Evolutionary conservation across 64 coral and sea anemone species (phyloP).

Genomic region (Stylophora pistillata): DNA sequence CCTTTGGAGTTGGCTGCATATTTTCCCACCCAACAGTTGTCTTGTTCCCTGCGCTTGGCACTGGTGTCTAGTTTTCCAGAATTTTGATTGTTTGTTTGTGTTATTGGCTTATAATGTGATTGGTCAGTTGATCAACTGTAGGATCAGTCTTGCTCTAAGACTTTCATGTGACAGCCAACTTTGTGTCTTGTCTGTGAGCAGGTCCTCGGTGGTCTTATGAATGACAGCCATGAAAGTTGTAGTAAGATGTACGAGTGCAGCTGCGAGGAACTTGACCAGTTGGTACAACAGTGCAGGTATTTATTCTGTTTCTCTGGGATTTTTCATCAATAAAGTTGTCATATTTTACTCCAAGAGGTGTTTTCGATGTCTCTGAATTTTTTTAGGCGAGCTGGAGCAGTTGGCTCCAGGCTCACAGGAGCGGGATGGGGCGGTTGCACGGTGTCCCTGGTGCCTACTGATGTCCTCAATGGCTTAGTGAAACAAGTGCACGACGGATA

Average conservation of each 20-base stretch:
- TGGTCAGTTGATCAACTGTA: background rate
- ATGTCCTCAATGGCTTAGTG: constrained; percentile 68
- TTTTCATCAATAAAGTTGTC: too few species aligned
- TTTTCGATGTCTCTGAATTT: background rate
- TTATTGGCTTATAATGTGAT: background rate
- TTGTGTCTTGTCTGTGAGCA: constrained; percentile 8
- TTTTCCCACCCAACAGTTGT: too few species aligned
- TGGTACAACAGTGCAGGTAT: constrained; percentile 69
- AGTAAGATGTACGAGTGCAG: constrained; percentile 77
- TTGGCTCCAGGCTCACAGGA: constrained; percentile 97
- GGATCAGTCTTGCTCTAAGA: background rate
- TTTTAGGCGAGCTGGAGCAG: constrained; percentile 79
- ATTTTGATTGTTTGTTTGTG: background rate
- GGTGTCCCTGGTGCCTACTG: constrained; percentile 89
- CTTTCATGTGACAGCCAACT: background rate
- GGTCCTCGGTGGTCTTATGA: constrained; percentile 73
- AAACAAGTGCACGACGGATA: constrained; percentile 77
- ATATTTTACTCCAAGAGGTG: background rate
- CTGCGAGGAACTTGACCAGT: constrained; percentile 71
- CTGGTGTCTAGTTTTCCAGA: background rate
- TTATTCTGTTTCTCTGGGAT: background rate
- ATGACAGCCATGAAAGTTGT: constrained; percentile 77
- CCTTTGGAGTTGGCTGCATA: background rate
- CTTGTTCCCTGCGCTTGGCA: too few species aligned
- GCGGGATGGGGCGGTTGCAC: constrained; percentile 99